Conservation (phyloP, 1,140 invertebrate species). For the Eriocheir sinensis region DNA sequence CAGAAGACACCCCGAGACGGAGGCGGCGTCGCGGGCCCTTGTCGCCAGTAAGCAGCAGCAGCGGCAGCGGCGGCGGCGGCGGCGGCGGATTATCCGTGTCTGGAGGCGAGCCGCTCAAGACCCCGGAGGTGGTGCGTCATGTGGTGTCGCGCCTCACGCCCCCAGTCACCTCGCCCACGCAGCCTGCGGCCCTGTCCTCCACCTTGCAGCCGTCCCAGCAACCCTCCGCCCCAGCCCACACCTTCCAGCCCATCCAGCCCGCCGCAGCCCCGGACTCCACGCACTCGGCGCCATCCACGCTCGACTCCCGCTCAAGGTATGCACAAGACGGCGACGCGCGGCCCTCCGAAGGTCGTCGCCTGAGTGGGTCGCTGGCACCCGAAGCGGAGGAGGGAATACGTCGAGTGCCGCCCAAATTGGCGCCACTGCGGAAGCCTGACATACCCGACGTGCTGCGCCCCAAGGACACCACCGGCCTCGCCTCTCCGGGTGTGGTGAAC, state of each 20-base stretch:
- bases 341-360: constrained; percentile 39
- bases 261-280: constrained; percentile 49
- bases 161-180: constrained; percentile 70
- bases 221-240: constrained; percentile 63
- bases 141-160: constrained; percentile 78
- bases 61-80: no score
- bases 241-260: constrained; percentile 70
- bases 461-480: constrained; percentile 64
- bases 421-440: constrained; percentile 71
- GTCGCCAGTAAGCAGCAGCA: constrained; percentile 63
- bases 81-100: constrained; percentile 2
- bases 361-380: constrained; percentile 31
- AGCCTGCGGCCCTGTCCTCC: constrained; percentile 58
- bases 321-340: not conserved
- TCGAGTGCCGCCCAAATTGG: constrained; percentile 70
- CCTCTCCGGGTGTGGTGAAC: constrained; percentile 72
- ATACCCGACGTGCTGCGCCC: constrained; percentile 75
- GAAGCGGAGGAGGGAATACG: constrained; percentile 62
- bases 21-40: constrained; percentile 74
- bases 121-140: constrained; percentile 78
- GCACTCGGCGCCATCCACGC: constrained; percentile 75
- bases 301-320: constrained; percentile 70
- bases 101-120: constrained; percentile 72
- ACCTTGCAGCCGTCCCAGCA: constrained; percentile 62
- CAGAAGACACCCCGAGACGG: constrained; percentile 76